A percentile compares a stretch with the other conserved stretches of the same genome.
phyloP scores from a whole-genome alignment of 2,113 vertebrate genomes.

The Aspiorhynchus laticeps region DNA sequence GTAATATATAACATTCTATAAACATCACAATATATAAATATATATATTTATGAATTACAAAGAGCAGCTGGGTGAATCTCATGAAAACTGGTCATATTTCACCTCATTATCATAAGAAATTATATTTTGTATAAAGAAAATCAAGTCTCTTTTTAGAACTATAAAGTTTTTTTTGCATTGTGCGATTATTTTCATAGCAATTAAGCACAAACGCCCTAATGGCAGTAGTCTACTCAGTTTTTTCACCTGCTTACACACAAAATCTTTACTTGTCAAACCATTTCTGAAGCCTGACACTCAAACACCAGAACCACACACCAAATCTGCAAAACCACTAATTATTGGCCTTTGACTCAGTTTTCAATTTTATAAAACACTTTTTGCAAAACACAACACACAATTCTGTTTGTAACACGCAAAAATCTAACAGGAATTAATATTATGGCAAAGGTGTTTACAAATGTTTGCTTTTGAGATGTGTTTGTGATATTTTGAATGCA shows the following conservation, averaged over 20 bases:
- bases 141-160: neutral
- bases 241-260: too few species aligned
- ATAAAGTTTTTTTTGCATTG: neutral
- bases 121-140: neutral
- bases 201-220: neutral
- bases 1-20: neutral
- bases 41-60: neutral
- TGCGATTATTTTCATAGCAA: neutral
- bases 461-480: neutral
- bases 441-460: neutral
- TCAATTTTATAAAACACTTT: too few species aligned
- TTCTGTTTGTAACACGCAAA: too few species aligned
- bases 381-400: too few species aligned
- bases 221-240: neutral
- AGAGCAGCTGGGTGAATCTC: neutral
- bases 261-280: too few species aligned
- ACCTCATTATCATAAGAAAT: neutral
- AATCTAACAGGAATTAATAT: too few species aligned
- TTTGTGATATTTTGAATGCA: too few species aligned
- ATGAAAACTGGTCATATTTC: neutral
- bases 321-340: too few species aligned
- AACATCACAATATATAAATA: neutral
- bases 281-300: too few species aligned
- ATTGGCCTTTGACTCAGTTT: too few species aligned
- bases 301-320: too few species aligned